Evolutionary conservation across 2,113 vertebrate genomes (phyloP), one percentile per base, ranked within the genome.

Genomic region (Neolamprologus sp.): DNA sequence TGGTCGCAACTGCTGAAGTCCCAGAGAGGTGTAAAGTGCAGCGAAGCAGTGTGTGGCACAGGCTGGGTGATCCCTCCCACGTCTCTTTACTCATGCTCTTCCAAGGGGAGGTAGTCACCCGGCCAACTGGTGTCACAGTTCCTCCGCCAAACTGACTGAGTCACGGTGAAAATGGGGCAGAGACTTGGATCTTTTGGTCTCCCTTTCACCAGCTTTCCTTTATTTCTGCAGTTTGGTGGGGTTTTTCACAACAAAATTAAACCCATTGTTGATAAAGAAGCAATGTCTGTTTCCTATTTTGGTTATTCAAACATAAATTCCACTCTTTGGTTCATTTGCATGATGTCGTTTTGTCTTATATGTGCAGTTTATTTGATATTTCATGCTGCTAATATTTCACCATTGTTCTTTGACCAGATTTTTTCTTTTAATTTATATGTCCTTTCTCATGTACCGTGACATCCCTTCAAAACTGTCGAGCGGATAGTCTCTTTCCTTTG

Each of bases 11-110:
- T 63, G 87, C 83, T 83, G 91, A 89, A 90, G 89, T 92, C 92
- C 42, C 11, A 84, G 88, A 19, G 93, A 91, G 91, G 94, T 93
- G 93, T 89, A 92, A 94, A 94, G 92, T 93, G 93, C 90, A 92
- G 91, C 83, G 37, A 87, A 89, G 90, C 90, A 83, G 86, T 55
- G 85, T 89, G 91, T 86, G 91, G 51, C 12, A 63, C 75, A 11
- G 87, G 80, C 85, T 33, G 88, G 90, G 91, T 90, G 91, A 95
- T 94, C 92, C 94, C 93, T 87, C 93, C 95, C 93, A 95, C 93
- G 89, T 85, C 92, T 80, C 87, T 91, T 86, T 93, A 86, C 92
- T 92, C 92, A 93, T 88, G 90, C 89, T 92, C 91, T 91, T 92
- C 92, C 86, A 31, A 89, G 78, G 91, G 92, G 94, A 89, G 93